Conservation (phyloP, 2,113 vertebrate genomes). For the Sinocyclocheilus anophthalmus region DNA sequence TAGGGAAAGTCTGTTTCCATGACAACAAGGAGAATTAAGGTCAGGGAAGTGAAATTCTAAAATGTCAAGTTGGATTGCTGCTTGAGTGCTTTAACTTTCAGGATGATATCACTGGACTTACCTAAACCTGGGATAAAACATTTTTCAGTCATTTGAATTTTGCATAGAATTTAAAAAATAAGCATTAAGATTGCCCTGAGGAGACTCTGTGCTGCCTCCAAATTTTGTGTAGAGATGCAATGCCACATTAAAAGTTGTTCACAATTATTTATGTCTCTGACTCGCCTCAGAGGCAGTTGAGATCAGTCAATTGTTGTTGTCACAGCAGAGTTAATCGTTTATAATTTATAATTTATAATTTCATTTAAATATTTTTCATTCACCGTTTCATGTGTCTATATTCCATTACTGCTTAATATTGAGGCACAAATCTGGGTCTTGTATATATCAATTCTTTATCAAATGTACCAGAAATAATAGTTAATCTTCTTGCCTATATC, state of each 20-base stretch:
- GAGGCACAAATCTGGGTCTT: not conserved
- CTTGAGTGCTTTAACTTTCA: conserved; percentile 35
- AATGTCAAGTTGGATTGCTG: conserved; percentile 37
- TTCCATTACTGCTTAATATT: not conserved
- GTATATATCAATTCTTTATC: not conserved
- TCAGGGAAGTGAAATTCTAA: conserved; percentile 19
- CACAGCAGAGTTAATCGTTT: not conserved
- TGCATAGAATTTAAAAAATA: not conserved
- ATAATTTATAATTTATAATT: not conserved
- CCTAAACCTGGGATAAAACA: not conserved
- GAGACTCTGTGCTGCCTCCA: not conserved
- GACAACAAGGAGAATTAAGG: conserved; percentile 57
- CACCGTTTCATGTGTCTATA: not conserved
- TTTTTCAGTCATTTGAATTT: not conserved
- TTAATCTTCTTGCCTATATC: no score
- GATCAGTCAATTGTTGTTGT: not conserved
- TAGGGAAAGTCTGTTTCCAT: conserved; percentile 59
- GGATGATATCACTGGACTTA: not conserved
- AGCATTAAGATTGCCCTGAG: not conserved
- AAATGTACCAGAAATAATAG: not conserved
- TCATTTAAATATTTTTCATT: not conserved
- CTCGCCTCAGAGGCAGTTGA: not conserved
- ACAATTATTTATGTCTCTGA: not conserved
- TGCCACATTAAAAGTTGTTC: not conserved
- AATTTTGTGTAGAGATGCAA: not conserved